Percentiles rank a stretch among this genome's conserved stretches.
Evolutionary conservation across 1,140 invertebrate species (phyloP).

Genomic region (Coboldia fuscipes): DNA sequence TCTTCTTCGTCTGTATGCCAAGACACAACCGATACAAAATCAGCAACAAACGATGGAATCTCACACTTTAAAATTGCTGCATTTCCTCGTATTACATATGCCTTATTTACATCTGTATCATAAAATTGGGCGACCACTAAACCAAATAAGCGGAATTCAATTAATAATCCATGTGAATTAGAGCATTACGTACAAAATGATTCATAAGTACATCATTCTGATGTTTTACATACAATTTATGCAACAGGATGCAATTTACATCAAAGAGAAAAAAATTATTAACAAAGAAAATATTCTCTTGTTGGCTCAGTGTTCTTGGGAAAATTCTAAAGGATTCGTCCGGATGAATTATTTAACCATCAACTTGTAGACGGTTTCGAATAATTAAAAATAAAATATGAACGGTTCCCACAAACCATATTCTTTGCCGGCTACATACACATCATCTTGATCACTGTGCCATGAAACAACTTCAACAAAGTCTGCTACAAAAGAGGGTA

Average conservation of each 20-base stretch:
- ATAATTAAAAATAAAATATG: neutral
- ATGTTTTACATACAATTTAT: too few relatives aligned
- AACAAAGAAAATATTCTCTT: too few relatives aligned
- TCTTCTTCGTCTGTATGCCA: constrained; percentile 69
- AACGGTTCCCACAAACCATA: constrained; percentile 19
- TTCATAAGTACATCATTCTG: too few relatives aligned
- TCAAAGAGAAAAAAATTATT: neutral
- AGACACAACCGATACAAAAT: constrained; percentile 71
- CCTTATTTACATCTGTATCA: constrained; percentile 73
- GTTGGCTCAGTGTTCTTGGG: too few relatives aligned
- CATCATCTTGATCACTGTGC: constrained; percentile 59
- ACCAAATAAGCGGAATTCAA: constrained; percentile 6
- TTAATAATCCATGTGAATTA: too few relatives aligned
- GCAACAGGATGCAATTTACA: neutral
- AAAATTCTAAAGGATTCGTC: neutral
- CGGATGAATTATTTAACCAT: neutral
- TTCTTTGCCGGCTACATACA: constrained; percentile 24
- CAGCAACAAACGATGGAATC: constrained; percentile 77
- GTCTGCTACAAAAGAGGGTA: constrained; percentile 84
- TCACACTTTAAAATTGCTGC: constrained; percentile 79
- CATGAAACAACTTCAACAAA: constrained; percentile 74
- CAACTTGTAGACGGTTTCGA: neutral
- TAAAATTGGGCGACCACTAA: constrained; percentile 71
- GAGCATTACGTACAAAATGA: too few relatives aligned
- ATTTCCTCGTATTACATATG: constrained; percentile 78